Percentiles rank a stretch among this genome's conserved stretches.
These are phyloP conservation scores for Hydrophis major DNA, from an alignment of 2,797 vertebrate genomes.

Conservation along the genomic window DNA sequence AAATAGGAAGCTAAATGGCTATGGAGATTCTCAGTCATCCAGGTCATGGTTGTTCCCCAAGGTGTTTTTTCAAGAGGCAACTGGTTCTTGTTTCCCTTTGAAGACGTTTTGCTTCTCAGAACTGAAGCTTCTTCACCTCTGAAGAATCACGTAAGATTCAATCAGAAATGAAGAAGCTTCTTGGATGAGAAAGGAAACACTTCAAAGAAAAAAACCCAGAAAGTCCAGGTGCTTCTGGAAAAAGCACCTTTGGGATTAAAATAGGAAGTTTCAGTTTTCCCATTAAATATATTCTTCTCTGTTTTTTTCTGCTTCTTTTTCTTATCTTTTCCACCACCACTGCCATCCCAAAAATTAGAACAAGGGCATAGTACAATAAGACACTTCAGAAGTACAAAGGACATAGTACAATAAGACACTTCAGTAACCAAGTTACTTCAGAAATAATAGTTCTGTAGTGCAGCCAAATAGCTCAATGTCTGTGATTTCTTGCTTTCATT, in stretches of 20 bases:
- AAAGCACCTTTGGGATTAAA: neutral
- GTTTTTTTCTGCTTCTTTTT: neutral
- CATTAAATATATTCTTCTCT: no score
- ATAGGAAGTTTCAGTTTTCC: neutral
- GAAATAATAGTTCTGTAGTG: neutral
- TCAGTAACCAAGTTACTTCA: neutral
- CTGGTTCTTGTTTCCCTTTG: no score
- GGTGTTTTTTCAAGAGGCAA: no score
- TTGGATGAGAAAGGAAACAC: no score
- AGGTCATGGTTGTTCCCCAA: no score
- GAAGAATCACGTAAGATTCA: no score
- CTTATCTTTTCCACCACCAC: neutral
- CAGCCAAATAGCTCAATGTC: neutral
- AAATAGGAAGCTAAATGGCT: neutral
- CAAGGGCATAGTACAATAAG: neutral
- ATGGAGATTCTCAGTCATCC: no score
- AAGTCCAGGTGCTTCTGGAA: no score
- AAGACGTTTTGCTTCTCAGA: no score
- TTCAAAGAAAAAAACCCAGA: no score
- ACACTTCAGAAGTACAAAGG: neutral
- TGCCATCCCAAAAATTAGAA: neutral
- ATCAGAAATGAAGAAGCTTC: no score
- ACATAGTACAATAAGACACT: neutral
- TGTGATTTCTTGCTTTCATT: neutral
- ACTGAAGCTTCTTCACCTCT: no score